Evolutionary conservation across 2,113 vertebrate species (phyloP), one percentile per base, ranked within the genome.

Genomic region (Peromyscus polionotus): DNA sequence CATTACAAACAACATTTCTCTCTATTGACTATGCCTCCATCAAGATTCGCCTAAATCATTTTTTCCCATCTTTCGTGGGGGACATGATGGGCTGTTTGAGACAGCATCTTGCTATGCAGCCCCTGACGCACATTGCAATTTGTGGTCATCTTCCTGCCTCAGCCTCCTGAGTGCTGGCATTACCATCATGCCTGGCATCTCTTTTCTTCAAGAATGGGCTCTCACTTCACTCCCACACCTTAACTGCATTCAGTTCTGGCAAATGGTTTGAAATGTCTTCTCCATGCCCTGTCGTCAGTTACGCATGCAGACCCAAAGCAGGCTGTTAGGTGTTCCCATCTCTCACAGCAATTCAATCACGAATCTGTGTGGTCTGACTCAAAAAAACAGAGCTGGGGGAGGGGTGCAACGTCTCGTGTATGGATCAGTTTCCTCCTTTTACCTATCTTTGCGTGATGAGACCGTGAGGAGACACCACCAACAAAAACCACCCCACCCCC

Each of bases 1-100:
- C 48, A 89, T 76, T 63, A 89, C 22, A 92, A 96, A 81, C 39
- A 83, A 90, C 0, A 89, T 96, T 92, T 88, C 77, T 94, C 81
- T 79, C 91, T 61, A 90, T 9, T 84, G 61, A 89, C 4, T 61
- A 4, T 77, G 17, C 86, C 6, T 81, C 68, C 61, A 70, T 91
- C 85, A 91, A 77, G 72, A 2, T n/a, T 88, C 51, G 36, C 2
- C 96, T 88, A 96, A 96, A 90, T 68, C 28, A 84, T n/a, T 65
- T 19, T 79, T 70, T 63, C 48, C 20, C 36, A 14, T 39, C 11
- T 14, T 85, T n/a, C 16, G 61, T 26, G 9, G 28, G 39, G 42
- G 28, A 61, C 1, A 2, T 19, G 42, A 45, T 2, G 22, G 31
- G 63, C 42, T 68, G 24, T 65, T 51, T 87, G 42, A 86, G 63